Evolutionary conservation across 1,140 invertebrate species (phyloP).

Genomic region (Drosophila saltans): DNA sequence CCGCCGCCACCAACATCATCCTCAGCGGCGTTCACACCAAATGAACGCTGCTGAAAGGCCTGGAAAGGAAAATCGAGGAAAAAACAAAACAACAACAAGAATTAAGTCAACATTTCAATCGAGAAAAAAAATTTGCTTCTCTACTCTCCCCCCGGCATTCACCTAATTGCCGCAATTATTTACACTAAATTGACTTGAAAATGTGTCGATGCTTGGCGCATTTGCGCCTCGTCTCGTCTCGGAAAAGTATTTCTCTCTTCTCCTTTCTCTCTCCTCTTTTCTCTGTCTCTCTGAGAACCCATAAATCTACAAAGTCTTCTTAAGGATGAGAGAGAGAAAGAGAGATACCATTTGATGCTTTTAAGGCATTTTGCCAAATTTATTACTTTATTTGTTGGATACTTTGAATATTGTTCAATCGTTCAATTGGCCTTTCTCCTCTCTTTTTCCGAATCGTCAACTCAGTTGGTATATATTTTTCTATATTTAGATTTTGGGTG

Average conservation of each 20-base stretch:
- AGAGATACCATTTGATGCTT: not conserved
- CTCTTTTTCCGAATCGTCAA: not conserved
- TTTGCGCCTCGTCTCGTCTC: conserved; percentile 24
- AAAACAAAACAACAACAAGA: not conserved
- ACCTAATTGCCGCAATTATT: conserved; percentile 62
- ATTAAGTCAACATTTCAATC: conserved; percentile 23
- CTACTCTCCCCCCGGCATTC: not conserved
- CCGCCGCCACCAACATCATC: conserved; percentile 41
- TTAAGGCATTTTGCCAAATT: conserved; percentile 29
- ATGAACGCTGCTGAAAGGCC: conserved; percentile 61
- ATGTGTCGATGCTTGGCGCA: conserved; percentile 58
- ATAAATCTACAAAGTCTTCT: conserved; percentile 2
- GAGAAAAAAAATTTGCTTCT: not conserved
- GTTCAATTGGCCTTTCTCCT: not conserved
- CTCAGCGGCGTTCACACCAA: conserved; percentile 61
- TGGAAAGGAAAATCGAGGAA: conserved; percentile 12
- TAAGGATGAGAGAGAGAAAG: too few species aligned
- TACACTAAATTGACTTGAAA: conserved; percentile 61
- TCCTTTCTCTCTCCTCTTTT: not conserved
- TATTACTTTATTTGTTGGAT: conserved; percentile 54
- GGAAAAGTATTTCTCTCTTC: not conserved
- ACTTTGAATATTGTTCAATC: conserved; percentile 32
- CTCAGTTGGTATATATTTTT: not conserved
- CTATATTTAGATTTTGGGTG: not conserved
- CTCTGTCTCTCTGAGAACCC: not conserved